These are phyloP conservation scores for Syngnathus floridae DNA, from an alignment of 2,113 vertebrate genomes.

Conservation along the genomic window DNA sequence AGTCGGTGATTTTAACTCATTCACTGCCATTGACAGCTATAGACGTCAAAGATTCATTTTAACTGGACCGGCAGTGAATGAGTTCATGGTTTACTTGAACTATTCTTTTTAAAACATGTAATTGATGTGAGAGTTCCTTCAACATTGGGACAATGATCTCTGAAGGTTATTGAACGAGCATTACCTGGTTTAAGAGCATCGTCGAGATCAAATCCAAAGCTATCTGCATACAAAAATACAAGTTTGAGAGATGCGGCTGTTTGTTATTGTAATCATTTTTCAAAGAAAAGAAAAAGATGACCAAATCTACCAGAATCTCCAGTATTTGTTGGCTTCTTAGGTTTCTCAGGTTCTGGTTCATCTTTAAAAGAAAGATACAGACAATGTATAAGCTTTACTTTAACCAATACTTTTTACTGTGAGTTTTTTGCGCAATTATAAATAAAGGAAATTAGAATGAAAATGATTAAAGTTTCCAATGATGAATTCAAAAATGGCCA, in stretches of 20 bases:
- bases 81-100: background rate
- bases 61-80: too few relatives aligned
- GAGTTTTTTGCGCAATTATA: background rate
- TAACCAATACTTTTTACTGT: background rate
- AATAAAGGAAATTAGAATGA: too few relatives aligned
- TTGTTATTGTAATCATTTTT: background rate
- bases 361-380: background rate
- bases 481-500: too few relatives aligned
- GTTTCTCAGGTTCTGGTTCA: slow-evolving; percentile 7
- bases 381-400: background rate
- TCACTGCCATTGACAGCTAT: too few relatives aligned
- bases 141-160: background rate
- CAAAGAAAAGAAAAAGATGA: background rate
- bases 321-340: slow-evolving; percentile 1
- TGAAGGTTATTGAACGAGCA: background rate
- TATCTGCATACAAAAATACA: background rate
- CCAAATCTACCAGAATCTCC: slow-evolving; percentile 4
- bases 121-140: background rate
- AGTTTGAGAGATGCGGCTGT: background rate
- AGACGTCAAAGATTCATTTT: too few relatives aligned
- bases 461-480: too few relatives aligned
- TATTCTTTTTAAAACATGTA: background rate
- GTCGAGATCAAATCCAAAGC: slow-evolving; percentile 7
- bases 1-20: too few relatives aligned
- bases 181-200: slow-evolving; percentile 6